These are phyloP conservation scores for Lasiommata megera DNA, from an alignment of 2,888 invertebrate genomes.

Conservation along the genomic window DNA sequence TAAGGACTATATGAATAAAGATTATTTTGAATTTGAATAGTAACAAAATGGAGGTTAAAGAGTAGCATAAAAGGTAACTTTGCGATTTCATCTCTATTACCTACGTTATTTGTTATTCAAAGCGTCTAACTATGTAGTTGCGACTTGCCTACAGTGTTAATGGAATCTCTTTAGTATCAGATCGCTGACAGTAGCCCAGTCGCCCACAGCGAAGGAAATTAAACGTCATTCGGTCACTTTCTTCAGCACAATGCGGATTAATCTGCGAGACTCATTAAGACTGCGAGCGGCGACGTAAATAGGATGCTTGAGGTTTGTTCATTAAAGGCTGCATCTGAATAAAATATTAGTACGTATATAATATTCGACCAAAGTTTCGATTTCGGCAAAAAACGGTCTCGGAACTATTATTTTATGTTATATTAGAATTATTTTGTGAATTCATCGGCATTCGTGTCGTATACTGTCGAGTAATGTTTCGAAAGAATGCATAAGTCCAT, in stretches of 20 bases:
- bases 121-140: not conserved
- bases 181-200: slow-evolving; percentile 48
- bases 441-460: too few relatives aligned
- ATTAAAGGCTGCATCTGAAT: slow-evolving; percentile 3
- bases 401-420: too few relatives aligned
- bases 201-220: slow-evolving; percentile 66
- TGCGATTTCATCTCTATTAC: too few relatives aligned
- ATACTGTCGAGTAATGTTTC: too few relatives aligned
- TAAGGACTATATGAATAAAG: too few relatives aligned
- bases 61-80: too few relatives aligned
- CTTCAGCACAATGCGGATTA: slow-evolving; percentile 61
- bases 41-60: too few relatives aligned
- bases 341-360: not conserved
- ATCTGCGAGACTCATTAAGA: slow-evolving; percentile 41
- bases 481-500: too few relatives aligned
- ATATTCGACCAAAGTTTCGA: too few relatives aligned
- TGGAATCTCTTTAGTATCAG: slow-evolving; percentile 37
- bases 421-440: too few relatives aligned
- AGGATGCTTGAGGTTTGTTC: slow-evolving; percentile 22
- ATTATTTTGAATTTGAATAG: too few relatives aligned
- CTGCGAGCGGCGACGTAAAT: slow-evolving; percentile 32
- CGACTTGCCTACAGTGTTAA: slow-evolving; percentile 28
- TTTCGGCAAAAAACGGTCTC: too few relatives aligned
- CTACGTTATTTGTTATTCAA: not conserved
- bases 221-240: slow-evolving; percentile 74